Base-by-base conservation (phyloP, 2,113 vertebrate genomes). In the Anguilla japonica region DNA sequence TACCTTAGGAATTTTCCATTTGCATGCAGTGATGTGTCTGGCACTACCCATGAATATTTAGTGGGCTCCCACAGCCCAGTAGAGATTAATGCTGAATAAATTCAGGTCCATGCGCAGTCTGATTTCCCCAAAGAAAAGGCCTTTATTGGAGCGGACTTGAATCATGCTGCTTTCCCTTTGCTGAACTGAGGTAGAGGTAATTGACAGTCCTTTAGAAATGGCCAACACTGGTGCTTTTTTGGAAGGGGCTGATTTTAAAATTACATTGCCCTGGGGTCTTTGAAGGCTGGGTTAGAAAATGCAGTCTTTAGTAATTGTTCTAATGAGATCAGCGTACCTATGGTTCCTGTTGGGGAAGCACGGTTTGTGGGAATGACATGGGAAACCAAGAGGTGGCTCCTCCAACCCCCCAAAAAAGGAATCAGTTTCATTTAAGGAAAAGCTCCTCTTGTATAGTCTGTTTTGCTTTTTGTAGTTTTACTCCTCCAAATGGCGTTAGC, bases 61-160 rank as follows among this genome's bases (percentile, higher is more conserved):
- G 94, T 91, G 94, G 93, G 94, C 93, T 96, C 95, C 94, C 95
- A 96, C 93, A 93, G 91, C 91, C 91, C 94, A 88, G 88, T 89
- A 34, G 90, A 94, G 94, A 91, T 95, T 88, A 92, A 93, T 87
- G 79, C 91, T 87, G 84, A 91, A 92, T 94, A 93, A 94, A 95
- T 95, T 95, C 94, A 94, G 91, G 93, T 91, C 95, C 93, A 94
- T 92, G 88, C 94, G 88, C 91, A 92, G 95, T 89, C 94, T 90
- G 93, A 95, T 95, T 96, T 96, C 93, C 92, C 91, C 87, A 86
- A 97, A 97, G 96, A 97, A 97, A 95, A 93, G 94, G 87, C 91
- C 94, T 96, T 96, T 96, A 93, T 95, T 95, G 95, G 93, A 95
- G 93, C 92, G 94, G 91, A 88, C 94, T 96, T 97, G 96, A 96